Evolutionary conservation across 2,113 vertebrate species (phyloP).

Genomic region (Ia io): DNA sequence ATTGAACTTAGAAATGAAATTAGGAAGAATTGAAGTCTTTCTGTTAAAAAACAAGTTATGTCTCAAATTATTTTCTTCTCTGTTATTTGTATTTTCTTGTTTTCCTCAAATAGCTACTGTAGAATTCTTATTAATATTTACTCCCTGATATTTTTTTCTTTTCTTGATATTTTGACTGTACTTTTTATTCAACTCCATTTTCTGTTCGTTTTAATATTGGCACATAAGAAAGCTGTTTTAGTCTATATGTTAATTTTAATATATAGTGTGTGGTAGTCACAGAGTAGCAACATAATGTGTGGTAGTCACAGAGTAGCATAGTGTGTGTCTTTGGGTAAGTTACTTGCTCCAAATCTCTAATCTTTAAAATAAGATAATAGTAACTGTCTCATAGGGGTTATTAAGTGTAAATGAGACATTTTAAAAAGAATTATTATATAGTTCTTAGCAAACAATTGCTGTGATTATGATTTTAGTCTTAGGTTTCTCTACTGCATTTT

Average conservation of each 20-base stretch:
- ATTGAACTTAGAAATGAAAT: constrained; percentile 12
- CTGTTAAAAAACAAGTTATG: neutral
- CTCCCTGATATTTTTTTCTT: neutral
- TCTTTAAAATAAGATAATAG: neutral
- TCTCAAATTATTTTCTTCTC: neutral
- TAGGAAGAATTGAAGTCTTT: neutral
- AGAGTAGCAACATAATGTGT: neutral
- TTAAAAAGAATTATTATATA: neutral
- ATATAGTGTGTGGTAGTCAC: too few species aligned
- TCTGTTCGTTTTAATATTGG: neutral
- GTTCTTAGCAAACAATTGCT: neutral
- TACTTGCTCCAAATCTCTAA: neutral
- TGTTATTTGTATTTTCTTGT: neutral
- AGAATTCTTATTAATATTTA: neutral
- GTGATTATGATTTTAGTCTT: neutral
- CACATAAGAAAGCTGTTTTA: neutral
- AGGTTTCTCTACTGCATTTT: neutral
- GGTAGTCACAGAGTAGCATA: neutral
- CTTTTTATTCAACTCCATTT: neutral
- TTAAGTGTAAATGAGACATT: neutral
- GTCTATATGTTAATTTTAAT: neutral
- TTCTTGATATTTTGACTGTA: neutral
- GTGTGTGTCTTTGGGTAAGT: neutral
- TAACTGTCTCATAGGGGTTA: neutral
- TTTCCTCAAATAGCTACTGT: neutral